A percentile compares a stretch with the other conserved stretches of the same genome.
phyloP scores from a whole-genome alignment of 64 coral and sea anemone species.

The Trachythela sp. region DNA sequence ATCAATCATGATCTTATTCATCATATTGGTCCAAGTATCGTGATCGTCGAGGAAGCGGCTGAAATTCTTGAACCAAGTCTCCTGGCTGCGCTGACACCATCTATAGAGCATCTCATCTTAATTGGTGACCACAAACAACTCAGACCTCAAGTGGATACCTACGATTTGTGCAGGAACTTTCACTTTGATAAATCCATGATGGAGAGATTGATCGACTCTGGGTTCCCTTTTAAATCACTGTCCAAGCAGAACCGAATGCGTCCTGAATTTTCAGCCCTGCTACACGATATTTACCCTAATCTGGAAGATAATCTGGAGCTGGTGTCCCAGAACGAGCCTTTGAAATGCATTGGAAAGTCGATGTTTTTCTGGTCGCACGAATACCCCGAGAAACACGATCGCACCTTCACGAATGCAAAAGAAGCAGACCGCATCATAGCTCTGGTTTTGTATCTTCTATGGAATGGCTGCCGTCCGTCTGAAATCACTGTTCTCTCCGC shows the following conservation, averaged over 20 bases:
- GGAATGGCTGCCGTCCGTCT: not conserved
- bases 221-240: not conserved
- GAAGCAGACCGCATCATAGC: not conserved
- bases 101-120: not conserved
- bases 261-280: not conserved
- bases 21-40: constrained; percentile 24
- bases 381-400: not conserved
- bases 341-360: not conserved
- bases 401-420: not conserved
- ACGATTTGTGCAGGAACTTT: not conserved
- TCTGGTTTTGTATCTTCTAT: not conserved
- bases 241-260: not conserved
- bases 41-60: constrained; percentile 66
- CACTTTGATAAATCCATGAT: not conserved
- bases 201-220: not conserved
- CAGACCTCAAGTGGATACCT: not conserved
- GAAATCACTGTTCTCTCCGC: not conserved
- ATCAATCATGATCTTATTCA: constrained; percentile 9
- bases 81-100: not conserved
- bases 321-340: not conserved
- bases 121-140: constrained; percentile 24
- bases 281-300: not conserved
- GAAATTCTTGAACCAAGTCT: constrained; percentile 46
- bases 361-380: not conserved
- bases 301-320: not conserved